Evolutionary conservation across 2,797 vertebrate species (phyloP).

Genomic region (Myiotriccus ornatus): DNA sequence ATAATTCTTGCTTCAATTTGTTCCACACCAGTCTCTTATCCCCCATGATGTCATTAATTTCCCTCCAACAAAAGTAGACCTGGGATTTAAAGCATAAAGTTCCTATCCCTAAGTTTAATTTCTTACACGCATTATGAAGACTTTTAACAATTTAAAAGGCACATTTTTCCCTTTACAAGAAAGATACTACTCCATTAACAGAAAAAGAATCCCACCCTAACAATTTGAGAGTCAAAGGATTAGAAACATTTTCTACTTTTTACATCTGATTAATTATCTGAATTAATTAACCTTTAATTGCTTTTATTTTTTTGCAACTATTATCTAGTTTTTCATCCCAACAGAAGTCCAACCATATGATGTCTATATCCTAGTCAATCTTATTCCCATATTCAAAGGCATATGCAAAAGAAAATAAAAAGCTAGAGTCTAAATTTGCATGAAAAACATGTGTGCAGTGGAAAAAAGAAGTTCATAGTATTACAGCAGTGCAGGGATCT

Average conservation of each 20-base stretch:
- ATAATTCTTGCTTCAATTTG: background rate
- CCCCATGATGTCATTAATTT: background rate
- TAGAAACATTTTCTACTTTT: background rate
- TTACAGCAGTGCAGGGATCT: background rate
- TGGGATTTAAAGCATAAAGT: background rate
- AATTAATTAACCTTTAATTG: conserved; percentile 57
- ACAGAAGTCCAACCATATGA: conserved; percentile 52
- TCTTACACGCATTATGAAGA: background rate
- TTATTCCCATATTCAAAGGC: background rate
- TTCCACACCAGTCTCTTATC: background rate
- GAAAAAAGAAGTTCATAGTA: background rate
- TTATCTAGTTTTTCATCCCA: conserved; percentile 5
- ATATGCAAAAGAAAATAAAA: background rate
- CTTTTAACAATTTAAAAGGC: background rate
- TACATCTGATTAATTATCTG: background rate
- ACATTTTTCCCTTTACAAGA: background rate
- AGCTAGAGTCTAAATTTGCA: background rate
- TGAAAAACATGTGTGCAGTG: background rate
- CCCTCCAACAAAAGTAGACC: background rate
- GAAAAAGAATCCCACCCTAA: background rate
- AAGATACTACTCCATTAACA: background rate
- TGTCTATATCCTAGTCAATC: background rate
- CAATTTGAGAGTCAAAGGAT: background rate
- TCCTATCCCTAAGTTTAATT: background rate
- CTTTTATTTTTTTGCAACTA: background rate